A percentile compares a stretch with the other conserved stretches of the same genome.
These are phyloP conservation scores for Eueremaeus valkanovi DNA, from an alignment of 2,888 invertebrate species.

Conservation along the genomic window DNA sequence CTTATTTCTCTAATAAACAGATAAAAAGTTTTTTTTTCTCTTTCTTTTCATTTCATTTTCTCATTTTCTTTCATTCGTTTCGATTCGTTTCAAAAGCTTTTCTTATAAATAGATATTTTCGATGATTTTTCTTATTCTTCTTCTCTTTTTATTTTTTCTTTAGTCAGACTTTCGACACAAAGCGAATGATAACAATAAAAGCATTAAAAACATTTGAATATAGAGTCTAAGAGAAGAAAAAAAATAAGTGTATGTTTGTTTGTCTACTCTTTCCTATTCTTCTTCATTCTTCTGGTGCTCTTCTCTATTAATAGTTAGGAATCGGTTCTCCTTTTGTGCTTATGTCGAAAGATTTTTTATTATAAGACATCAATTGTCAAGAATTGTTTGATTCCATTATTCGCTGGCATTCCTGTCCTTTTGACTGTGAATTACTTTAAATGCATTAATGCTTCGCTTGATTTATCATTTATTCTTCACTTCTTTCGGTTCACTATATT, in stretches of 20 bases:
- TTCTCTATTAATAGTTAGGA: background rate
- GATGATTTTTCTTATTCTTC: background rate
- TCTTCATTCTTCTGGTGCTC: background rate
- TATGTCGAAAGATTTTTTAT: background rate
- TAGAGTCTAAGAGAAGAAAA: background rate
- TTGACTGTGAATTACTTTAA: background rate
- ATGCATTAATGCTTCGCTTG: background rate
- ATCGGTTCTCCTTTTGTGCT: too few relatives aligned
- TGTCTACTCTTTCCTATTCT: too few relatives aligned
- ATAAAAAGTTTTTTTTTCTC: background rate
- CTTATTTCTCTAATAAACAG: background rate
- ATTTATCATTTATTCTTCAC: conserved; percentile 16
- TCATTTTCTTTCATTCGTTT: background rate
- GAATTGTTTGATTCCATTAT: conserved; percentile 9
- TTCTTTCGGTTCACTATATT: background rate
- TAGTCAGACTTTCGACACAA: background rate
- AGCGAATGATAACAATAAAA: background rate
- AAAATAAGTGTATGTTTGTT: background rate
- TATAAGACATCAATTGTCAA: conserved; percentile 8
- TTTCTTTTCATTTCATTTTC: too few relatives aligned
- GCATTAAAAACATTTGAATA: background rate
- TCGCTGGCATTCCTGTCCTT: conserved; percentile 5
- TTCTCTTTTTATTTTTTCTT: background rate
- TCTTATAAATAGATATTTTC: background rate
- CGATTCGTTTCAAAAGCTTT: background rate